Evolutionary conservation across 35 echinoderm and acorn worm species (phyloP), one percentile per base, ranked within the genome.

Genomic region (Chiridota heheva): DNA sequence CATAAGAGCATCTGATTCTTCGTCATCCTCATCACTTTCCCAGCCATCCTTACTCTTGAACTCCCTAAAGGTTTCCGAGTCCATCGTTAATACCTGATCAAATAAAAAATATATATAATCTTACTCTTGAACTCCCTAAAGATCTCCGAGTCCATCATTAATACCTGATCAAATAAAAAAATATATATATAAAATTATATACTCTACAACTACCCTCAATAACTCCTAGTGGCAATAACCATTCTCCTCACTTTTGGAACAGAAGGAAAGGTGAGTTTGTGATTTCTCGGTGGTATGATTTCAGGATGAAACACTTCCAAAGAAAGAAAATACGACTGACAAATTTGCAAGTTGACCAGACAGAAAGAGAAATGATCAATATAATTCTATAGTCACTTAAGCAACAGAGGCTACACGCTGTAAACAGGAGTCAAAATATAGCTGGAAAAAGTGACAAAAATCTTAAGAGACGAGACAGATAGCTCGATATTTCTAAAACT

Each of bases 1-100:
- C 40, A 8, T 40, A 7, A 61, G 20, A 38, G 28, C 27, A 37
- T 89, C 77, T 37, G 74, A 81, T 16, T 60, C 69, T 47, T 62
- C 78, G 25, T 80, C 70, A 16, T 91, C 88, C 15, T 78, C 74
- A 73, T 80, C 73, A 25, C 74, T 78, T 35, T 58, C 55, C 81
- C 80, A 78, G 6, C 62, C 81, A 49, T 78, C 66, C 36, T 78
- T 80, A 15, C 72, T 63, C 40, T 81, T 59, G 57, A 80, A 79
- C 8, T 71, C 60, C 53, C 73, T 32, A 69, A 91, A 91, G 29
- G 85, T 82, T 5, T 77, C 49, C 29, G n/a, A 53, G 43, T 58
- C 66, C 89, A 91, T 85, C 31, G 44, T 70, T 20, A 76, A 48
- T 1, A 91, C 66, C 82, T 91, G 53, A 25, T 42, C 8, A 69